phyloP scores from a whole-genome alignment of 2,113 vertebrate genomes.

The Psettodes erumei region DNA sequence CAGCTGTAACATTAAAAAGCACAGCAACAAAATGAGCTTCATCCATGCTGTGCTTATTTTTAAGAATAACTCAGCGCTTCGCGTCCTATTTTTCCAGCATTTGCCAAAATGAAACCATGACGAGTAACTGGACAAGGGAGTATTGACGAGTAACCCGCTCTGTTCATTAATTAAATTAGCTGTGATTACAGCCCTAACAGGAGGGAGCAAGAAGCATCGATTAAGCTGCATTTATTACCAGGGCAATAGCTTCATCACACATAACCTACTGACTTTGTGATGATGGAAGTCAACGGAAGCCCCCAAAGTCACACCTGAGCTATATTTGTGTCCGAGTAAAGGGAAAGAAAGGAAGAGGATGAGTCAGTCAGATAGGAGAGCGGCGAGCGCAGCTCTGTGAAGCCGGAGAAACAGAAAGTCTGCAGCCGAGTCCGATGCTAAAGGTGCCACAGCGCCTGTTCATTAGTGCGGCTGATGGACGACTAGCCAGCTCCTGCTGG shows the following conservation, averaged over 20 bases:
- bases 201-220: neutral
- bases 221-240: neutral
- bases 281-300: constrained; percentile 31
- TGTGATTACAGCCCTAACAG: neutral
- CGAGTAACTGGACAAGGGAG: neutral
- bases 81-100: neutral
- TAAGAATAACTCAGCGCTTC: neutral
- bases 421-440: constrained; percentile 66
- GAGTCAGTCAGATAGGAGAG: constrained; percentile 42
- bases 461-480: constrained; percentile 78
- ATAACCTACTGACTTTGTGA: neutral
- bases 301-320: constrained; percentile 3
- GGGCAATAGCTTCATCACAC: constrained; percentile 2
- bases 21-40: rapidly evolving
- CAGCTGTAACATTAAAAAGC: neutral
- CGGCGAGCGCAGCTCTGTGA: constrained; percentile 42
- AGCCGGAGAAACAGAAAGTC: constrained; percentile 57
- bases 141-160: constrained; percentile 2
- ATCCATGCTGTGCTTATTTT: neutral
- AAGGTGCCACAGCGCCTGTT: constrained; percentile 78
- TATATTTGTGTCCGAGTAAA: constrained; percentile 33
- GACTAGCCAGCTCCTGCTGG: constrained; percentile 77
- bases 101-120: neutral
- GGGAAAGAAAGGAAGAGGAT: constrained; percentile 24
- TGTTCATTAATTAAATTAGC: neutral